A percentile compares a stretch with the other conserved stretches of the same genome.
These are phyloP conservation scores for Grallaria varia DNA, from an alignment of 2,113 vertebrate species.

Conservation along the genomic window DNA sequence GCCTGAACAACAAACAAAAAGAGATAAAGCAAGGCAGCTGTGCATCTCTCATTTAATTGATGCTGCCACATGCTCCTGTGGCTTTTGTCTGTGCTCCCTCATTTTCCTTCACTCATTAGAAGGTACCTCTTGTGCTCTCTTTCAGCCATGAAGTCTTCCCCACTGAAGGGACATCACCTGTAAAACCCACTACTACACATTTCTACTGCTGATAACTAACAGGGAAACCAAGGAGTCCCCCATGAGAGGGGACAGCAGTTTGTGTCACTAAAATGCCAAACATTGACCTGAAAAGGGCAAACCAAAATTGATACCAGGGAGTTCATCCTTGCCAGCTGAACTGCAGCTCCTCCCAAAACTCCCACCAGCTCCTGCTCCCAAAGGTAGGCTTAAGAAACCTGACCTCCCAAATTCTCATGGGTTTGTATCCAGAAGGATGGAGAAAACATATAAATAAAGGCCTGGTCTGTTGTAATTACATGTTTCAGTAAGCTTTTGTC, in stretches of 20 bases:
- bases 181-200: not conserved
- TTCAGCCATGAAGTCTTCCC: not conserved
- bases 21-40: not conserved
- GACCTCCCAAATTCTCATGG: not conserved
- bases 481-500: not conserved
- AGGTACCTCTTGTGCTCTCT: not conserved
- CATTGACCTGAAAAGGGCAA: not conserved
- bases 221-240: not conserved
- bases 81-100: not conserved
- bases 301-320: fast-evolving
- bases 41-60: not conserved
- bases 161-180: not conserved
- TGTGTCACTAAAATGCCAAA: not conserved
- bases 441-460: not conserved
- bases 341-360: not conserved
- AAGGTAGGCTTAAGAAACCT: not conserved
- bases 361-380: not conserved
- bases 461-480: not conserved
- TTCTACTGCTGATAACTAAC: not conserved
- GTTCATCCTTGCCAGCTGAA: not conserved
- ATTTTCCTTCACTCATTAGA: not conserved
- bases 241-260: not conserved
- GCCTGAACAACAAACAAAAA: not conserved
- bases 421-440: not conserved
- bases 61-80: not conserved